Evolutionary conservation across 1,140 invertebrate genomes (phyloP), one percentile per base, ranked within the genome.

Genomic region (Linepithema humile): DNA sequence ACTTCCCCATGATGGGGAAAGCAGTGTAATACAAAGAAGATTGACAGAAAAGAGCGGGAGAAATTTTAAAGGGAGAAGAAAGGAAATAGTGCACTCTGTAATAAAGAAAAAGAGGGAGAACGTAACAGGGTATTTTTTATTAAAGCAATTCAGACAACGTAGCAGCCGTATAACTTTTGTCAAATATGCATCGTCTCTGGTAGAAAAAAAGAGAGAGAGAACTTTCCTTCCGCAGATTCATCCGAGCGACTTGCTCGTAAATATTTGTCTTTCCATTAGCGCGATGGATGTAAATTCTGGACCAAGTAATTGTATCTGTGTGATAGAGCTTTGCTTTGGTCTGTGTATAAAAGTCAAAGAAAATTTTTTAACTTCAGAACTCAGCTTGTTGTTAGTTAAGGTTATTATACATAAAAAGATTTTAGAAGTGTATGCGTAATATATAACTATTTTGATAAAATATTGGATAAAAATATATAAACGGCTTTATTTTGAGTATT

Each of bases 231-330:
- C 48, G 50, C 43, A 72, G 48, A 85, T 85, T 73, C 55, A 50
- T 74, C 35, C 72, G 78, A 77, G n/a, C 73, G 50, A 64, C 50
- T 53, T 65, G 48, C 59, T 85, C 80, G 87, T 89, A 86, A 89
- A 89, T 89, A 89, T 89, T 89, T 89, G 84, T 80, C 57, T n/a
- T 64, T 86, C 77, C 87, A 86, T 89, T 89, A 89, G 69, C 70
- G 60, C 38, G 69, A 65, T 50, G 55, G 55, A 84, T 69, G 59
- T 85, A 86, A 89, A 89, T 89, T 55, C 87, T 43, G 67, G 15
- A 50, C 59, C 55, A 57, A 62, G 67, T 88, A 88, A 88, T 88
- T 88, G 85, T 80, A 88, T 88, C 75, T 82, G 82, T 43, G 45
- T 59, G 72, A 35, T 35, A 53, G 26, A 35, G 64, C 50, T 38